Evolutionary conservation across 2,797 vertebrate genomes (phyloP).

Genomic region (Thalassophryne amazonica): DNA sequence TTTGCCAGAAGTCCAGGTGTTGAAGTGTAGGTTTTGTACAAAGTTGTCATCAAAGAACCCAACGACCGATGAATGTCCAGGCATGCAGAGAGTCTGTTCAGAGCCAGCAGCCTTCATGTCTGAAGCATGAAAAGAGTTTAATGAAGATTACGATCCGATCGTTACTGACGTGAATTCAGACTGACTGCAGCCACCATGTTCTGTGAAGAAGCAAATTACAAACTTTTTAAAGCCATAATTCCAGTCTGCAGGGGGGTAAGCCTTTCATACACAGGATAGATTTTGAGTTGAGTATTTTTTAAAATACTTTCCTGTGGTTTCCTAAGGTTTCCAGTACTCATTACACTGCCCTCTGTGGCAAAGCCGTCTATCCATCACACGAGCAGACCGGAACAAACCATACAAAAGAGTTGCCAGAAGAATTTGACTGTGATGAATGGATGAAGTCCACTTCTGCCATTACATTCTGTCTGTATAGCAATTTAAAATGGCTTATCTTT

Average conservation of each 20-base stretch:
- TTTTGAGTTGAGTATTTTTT: not conserved
- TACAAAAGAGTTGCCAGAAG: not conserved
- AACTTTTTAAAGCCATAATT: no score
- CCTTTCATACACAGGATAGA: not conserved
- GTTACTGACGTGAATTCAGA: no score
- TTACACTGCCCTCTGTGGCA: slow-evolving; percentile 1
- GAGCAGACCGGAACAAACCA: not conserved
- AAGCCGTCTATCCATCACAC: slow-evolving; percentile 2
- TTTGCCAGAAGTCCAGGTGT: no score
- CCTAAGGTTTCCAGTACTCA: slow-evolving; percentile 1
- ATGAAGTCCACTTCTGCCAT: slow-evolving; percentile 5
- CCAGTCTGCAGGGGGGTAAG: not conserved
- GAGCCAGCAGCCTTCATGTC: no score
- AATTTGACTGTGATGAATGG: not conserved
- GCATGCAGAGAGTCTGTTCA: no score
- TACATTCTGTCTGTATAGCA: not conserved
- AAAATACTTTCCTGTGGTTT: slow-evolving; percentile 13
- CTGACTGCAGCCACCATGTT: no score
- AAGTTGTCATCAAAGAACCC: no score
- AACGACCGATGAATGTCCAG: no score
- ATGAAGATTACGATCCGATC: no score
- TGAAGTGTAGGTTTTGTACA: no score
- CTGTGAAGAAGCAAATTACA: not conserved
- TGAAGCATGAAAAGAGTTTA: no score
- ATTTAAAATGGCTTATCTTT: not conserved